A percentile compares a stretch with the other conserved stretches of the same genome.
Evolutionary conservation across 2,888 invertebrate species (phyloP).

Genomic region (Anorthoa munda): DNA sequence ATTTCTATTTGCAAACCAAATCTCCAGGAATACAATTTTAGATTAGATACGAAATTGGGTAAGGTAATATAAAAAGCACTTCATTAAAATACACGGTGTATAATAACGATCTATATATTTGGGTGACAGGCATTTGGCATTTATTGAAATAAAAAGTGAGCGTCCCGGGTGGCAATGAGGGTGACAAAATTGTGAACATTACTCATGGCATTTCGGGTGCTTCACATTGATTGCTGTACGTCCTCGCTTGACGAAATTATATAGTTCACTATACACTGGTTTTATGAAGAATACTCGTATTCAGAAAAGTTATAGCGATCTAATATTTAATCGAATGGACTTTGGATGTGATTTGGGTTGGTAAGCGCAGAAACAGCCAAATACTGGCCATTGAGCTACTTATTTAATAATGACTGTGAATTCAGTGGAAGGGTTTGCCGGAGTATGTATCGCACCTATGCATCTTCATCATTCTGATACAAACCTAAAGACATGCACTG

Average conservation of each 20-base stretch:
- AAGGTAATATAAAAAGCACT: constrained; percentile 48
- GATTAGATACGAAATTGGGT: constrained; percentile 40
- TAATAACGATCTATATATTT: constrained; percentile 61
- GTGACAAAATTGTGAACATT: constrained; percentile 77
- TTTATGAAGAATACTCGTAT: constrained; percentile 17
- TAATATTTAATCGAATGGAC: not conserved
- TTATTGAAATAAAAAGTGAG: constrained; percentile 74
- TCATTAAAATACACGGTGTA: constrained; percentile 62
- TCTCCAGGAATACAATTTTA: constrained; percentile 12
- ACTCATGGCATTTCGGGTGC: constrained; percentile 71
- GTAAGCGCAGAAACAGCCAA: not conserved
- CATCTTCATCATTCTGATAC: not conserved
- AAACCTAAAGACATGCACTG: not conserved
- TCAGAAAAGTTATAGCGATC: not conserved
- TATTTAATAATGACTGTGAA: not conserved
- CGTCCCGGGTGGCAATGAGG: constrained; percentile 69
- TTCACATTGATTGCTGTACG: constrained; percentile 70
- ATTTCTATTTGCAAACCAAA: constrained; percentile 14
- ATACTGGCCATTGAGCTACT: not conserved
- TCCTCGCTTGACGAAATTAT: constrained; percentile 61
- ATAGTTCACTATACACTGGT: constrained; percentile 35
- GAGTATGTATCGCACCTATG: not conserved
- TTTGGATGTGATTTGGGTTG: not conserved
- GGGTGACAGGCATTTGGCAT: constrained; percentile 63
- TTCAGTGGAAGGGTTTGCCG: not conserved